Base-by-base conservation (phyloP, 2,797 vertebrate species). In the Gymnothorax reevesii region DNA sequence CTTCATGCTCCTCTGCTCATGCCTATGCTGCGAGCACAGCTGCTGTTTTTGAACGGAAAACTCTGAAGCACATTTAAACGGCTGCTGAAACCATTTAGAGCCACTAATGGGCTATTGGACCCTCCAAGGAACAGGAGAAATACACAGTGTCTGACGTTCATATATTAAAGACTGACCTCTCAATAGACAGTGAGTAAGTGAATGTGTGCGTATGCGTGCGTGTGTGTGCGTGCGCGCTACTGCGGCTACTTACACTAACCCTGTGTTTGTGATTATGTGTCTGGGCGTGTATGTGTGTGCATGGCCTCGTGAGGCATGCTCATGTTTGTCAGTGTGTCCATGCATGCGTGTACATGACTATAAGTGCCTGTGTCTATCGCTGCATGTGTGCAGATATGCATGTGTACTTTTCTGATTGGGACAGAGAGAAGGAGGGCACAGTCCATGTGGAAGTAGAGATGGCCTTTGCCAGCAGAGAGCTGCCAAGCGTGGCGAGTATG, bases 61-160 rank as follows among this genome's bases (percentile, higher is more conserved):
- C 86, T 69, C 92, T 92, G 92, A 91, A 91, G 90, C 91, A 91
- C 89, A 85, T 90, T 94, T 91, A 93, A 94, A 93, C 92, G 91
- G 89, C 89, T 90, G 88, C 92, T 95, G 93, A 93, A 92, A 93
- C 90, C 86, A 90, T 91, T 90, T 93, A 93, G 92, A 93, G 93
- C 91, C 89, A 88, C 92, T 96, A 95, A 95, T 95, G 93, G 94
- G 92, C 90, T 91, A 90, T 90, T 94, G 89, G 93, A 95, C 93
- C 93, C 91, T 93, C 93, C 94, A 94, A 95, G 93, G 94, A 94
- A 92, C 90, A 88, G 89, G 88, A 90, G 88, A 88, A 88, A 84
- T 90, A 91, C 93, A 93, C 93, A 95, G 69, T 90, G 89, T 27
- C 87, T 93, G 93, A 94, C 91, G 94, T 92, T 89, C 92, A 91